Evolutionary conservation across 2,888 invertebrate genomes (phyloP).

Genomic region (Aethes cnicana): DNA sequence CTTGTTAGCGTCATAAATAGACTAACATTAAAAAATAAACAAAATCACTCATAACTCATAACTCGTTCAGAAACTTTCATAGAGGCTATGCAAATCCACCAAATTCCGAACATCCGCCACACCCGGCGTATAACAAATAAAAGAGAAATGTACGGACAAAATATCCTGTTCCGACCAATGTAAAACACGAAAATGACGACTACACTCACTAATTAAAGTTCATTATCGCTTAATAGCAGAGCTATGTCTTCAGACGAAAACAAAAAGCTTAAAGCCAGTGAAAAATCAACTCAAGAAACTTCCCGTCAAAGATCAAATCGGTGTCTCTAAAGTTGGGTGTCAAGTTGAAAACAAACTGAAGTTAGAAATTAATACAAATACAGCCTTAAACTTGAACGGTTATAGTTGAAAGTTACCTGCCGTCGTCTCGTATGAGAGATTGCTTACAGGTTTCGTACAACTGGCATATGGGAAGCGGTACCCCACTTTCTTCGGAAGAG

Average conservation of each 20-base stretch:
- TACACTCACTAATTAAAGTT: slow-evolving; percentile 33
- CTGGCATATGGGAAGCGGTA: slow-evolving; percentile 52
- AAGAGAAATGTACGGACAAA: slow-evolving; percentile 47
- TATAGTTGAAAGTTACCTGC: not conserved
- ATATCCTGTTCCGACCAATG: slow-evolving; percentile 42
- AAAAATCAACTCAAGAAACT: not conserved
- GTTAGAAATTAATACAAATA: not conserved
- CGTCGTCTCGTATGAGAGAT: slow-evolving; percentile 12
- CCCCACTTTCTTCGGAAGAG: slow-evolving; percentile 58
- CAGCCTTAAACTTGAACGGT: not conserved
- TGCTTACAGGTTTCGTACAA: slow-evolving; percentile 29
- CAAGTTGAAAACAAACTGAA: slow-evolving; percentile 16
- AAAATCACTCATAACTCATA: slow-evolving; percentile 22
- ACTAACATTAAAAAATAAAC: slow-evolving; percentile 10
- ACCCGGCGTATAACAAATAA: slow-evolving; percentile 42
- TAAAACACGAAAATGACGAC: slow-evolving; percentile 31
- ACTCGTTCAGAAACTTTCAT: slow-evolving; percentile 35
- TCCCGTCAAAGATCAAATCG: slow-evolving; percentile 10
- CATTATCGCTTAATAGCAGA: slow-evolving; percentile 30
- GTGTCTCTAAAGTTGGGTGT: not conserved
- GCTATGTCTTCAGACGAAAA: slow-evolving; percentile 36
- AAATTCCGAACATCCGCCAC: slow-evolving; percentile 43
- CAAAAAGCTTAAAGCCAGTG: slow-evolving; percentile 34
- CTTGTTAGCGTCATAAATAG: no score
- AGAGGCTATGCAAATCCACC: slow-evolving; percentile 41